phyloP scores from a whole-genome alignment of 2,888 invertebrate genomes.

The Melinaea menophilus region DNA sequence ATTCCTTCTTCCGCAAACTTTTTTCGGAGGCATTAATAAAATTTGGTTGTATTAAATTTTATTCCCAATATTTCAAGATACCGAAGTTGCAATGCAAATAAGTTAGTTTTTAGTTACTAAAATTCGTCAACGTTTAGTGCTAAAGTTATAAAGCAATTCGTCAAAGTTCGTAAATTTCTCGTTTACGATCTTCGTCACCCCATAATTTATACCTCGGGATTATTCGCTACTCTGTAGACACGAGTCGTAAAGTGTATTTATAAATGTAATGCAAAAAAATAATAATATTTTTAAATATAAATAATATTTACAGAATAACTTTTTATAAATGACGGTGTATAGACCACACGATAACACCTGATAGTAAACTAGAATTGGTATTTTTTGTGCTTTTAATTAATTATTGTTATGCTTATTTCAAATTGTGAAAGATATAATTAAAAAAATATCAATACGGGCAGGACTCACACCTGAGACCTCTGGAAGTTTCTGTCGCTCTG shows the following conservation, averaged over 20 bases:
- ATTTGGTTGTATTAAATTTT: too few relatives aligned
- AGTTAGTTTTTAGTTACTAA: background rate
- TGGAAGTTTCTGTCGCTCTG: too few relatives aligned
- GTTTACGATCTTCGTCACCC: conserved; percentile 28
- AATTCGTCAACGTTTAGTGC: background rate
- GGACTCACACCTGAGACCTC: too few relatives aligned
- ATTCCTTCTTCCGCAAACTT: too few relatives aligned
- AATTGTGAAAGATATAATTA: too few relatives aligned
- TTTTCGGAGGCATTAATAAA: too few relatives aligned
- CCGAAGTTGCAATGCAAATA: background rate
- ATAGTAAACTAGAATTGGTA: too few relatives aligned
- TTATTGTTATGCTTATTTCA: too few relatives aligned
- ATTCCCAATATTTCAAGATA: too few relatives aligned
- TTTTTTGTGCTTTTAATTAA: too few relatives aligned
- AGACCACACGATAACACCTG: too few relatives aligned
- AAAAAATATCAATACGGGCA: too few relatives aligned
- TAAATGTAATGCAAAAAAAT: background rate
- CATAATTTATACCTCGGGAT: conserved; percentile 22
- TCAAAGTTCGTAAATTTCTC: conserved; percentile 20
- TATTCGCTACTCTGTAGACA: conserved; percentile 15
- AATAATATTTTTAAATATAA: background rate
- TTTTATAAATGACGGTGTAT: background rate
- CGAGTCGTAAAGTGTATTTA: conserved; percentile 6
- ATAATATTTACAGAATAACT: background rate
- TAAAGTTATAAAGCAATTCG: conserved; percentile 18